Evolutionary conservation across 2,113 vertebrate species (phyloP).

Genomic region (Laterallus jamaicensis): DNA sequence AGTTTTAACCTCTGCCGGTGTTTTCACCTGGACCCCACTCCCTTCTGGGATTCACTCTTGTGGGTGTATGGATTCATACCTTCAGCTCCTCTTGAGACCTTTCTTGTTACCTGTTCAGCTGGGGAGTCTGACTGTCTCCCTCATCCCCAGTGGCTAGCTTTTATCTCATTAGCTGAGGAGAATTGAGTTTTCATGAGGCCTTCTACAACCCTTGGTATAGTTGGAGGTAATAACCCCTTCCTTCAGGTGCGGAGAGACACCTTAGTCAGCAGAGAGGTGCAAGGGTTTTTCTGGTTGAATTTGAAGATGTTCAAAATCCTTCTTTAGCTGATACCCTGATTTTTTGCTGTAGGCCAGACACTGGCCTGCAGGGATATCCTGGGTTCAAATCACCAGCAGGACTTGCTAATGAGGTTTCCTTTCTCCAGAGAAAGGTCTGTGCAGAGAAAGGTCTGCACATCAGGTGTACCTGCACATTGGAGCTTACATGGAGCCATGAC

Average conservation of each 20-base stretch:
- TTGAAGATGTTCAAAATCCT: background rate
- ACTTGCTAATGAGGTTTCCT: background rate
- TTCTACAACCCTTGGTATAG: background rate
- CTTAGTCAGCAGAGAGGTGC: background rate
- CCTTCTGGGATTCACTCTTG: background rate
- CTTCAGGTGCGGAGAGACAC: background rate
- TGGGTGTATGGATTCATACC: background rate
- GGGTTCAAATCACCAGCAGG: background rate
- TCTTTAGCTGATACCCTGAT: accelerated
- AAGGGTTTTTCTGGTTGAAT: background rate
- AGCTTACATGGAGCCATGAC: background rate
- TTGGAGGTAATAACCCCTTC: background rate
- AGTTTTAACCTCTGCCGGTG: background rate
- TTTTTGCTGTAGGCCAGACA: background rate
- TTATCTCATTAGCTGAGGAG: background rate
- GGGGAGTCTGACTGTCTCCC: background rate
- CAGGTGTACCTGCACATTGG: background rate
- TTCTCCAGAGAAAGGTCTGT: background rate
- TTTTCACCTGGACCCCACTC: background rate
- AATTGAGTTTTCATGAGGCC: background rate
- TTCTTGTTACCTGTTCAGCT: background rate
- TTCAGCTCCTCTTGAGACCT: background rate
- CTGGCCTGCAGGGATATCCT: background rate
- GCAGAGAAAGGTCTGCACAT: background rate
- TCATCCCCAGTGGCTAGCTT: background rate